phyloP scores from a whole-genome alignment of 1,140 invertebrate genomes.

The Mactra quadrangularis region DNA sequence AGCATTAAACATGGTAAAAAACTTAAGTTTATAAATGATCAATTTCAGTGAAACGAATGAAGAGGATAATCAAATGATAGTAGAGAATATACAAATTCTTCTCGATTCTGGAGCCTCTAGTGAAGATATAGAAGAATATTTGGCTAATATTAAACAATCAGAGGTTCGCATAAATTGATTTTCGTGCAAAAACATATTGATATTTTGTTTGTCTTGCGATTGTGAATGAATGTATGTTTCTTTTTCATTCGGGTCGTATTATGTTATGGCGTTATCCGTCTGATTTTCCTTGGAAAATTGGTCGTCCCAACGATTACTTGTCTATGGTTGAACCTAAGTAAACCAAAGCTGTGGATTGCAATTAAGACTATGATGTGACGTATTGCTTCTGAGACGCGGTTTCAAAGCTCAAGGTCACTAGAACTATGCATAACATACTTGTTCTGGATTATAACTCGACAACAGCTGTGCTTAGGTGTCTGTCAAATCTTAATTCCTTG shows the following conservation, averaged over 20 bases:
- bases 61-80: no score
- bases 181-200: no score
- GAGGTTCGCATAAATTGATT: conserved; percentile 8
- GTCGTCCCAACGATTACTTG: background rate
- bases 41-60: background rate
- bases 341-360: no score
- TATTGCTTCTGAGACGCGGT: no score
- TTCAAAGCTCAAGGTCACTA: no score
- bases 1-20: background rate
- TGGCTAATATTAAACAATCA: background rate
- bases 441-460: no score
- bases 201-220: no score
- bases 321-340: background rate
- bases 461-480: no score
- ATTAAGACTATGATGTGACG: no score
- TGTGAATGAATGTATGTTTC: background rate
- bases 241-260: background rate
- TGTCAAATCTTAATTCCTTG: no score
- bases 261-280: background rate
- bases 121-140: conserved; percentile 3
- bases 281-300: background rate
- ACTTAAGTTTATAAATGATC: background rate
- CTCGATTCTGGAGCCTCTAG: background rate
- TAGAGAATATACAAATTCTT: background rate
- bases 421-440: no score